Percentiles rank a stretch among this genome's conserved stretches.
Evolutionary conservation across 2,888 invertebrate genomes (phyloP).

Genomic region (Acanthosepion lycidas): DNA sequence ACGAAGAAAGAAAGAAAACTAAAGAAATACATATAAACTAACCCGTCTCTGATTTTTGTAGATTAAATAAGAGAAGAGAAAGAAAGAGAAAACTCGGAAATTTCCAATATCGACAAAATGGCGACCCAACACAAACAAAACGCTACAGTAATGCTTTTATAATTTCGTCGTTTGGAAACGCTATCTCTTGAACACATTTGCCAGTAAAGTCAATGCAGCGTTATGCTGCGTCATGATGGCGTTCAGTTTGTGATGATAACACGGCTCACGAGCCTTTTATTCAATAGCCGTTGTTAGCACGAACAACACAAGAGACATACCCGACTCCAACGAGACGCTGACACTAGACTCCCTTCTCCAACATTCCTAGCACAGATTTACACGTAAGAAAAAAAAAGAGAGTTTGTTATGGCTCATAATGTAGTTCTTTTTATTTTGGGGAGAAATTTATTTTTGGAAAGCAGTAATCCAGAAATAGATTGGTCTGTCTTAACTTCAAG

Average conservation of each 20-base stretch:
- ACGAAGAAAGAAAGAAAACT: too few species aligned
- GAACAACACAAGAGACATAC: neutral
- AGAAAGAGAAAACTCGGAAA: neutral
- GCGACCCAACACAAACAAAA: neutral
- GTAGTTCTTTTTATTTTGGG: too few species aligned
- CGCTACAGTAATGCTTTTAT: neutral
- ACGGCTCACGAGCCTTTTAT: neutral
- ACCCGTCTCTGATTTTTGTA: neutral
- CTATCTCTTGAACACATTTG: conserved; percentile 38
- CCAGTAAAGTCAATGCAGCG: conserved; percentile 4
- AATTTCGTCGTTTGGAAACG: neutral
- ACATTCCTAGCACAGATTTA: neutral
- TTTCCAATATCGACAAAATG: neutral
- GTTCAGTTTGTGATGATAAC: conserved; percentile 4
- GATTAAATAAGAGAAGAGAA: neutral
- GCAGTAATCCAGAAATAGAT: too few species aligned
- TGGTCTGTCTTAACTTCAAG: too few species aligned
- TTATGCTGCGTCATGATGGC: conserved; percentile 8
- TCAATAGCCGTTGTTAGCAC: neutral
- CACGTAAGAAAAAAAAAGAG: too few species aligned
- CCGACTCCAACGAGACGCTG: neutral
- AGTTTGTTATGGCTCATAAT: too few species aligned
- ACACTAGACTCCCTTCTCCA: neutral
- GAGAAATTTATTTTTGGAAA: too few species aligned
- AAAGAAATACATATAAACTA: too few species aligned